Conservation (phyloP, 2,113 vertebrate genomes). For the Aegotheles bennettii region DNA sequence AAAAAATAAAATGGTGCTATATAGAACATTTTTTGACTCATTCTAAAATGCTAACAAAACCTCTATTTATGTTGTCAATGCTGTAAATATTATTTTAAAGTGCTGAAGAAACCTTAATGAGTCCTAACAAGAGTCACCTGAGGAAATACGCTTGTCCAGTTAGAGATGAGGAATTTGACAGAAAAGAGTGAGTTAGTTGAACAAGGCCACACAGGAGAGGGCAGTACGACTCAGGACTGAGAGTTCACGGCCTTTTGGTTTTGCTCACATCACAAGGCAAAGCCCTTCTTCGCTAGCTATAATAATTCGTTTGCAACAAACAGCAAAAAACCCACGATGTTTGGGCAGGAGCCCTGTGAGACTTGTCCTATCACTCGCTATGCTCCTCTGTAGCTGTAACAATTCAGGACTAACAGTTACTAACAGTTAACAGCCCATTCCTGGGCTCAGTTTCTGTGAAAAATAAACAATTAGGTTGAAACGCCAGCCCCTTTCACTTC, state of each 20-base stretch:
- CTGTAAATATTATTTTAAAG: background rate
- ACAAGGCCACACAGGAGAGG: background rate
- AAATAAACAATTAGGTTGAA: background rate
- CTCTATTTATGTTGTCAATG: background rate
- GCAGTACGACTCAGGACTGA: background rate
- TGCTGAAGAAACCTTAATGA: background rate
- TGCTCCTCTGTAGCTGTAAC: background rate
- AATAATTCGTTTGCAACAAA: background rate
- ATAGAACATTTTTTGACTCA: background rate
- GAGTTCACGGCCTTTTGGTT: background rate
- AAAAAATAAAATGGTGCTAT: background rate
- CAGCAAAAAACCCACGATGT: background rate
- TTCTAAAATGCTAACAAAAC: conserved; percentile 1
- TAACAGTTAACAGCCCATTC: background rate
- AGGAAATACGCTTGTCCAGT: background rate
- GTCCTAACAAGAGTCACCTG: background rate
- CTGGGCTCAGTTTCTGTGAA: background rate
- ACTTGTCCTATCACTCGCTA: background rate
- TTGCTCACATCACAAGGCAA: background rate
- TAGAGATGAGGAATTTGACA: background rate
- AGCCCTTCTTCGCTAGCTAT: background rate
- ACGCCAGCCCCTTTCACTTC: background rate
- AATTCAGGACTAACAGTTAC: background rate
- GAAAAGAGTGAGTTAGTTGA: background rate
- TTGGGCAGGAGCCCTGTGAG: background rate